Percentiles rank a stretch among this genome's conserved stretches.
phyloP scores from a whole-genome alignment of 2,797 vertebrate genomes.

The Neomorphus geoffroyi region DNA sequence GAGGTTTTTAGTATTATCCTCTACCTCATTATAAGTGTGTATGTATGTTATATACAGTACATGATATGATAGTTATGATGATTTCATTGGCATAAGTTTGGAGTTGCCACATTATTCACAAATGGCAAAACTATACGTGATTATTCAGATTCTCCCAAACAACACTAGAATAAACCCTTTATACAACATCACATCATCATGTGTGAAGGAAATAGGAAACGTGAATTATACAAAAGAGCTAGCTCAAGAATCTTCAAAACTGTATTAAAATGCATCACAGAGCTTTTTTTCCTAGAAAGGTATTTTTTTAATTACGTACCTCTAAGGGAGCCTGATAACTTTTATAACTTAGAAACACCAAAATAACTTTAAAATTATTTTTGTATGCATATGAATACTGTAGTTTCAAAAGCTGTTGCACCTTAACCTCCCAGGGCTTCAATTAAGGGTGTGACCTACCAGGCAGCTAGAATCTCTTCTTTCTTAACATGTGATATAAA shows the following conservation, averaged over 20 bases:
- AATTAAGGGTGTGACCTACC: neutral
- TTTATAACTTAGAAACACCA: neutral
- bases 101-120: neutral
- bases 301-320: neutral
- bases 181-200: neutral
- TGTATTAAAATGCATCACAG: neutral
- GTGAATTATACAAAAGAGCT: neutral
- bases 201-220: neutral
- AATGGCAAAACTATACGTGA: neutral
- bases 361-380: neutral
- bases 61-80: neutral
- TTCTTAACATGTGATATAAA: neutral
- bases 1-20: neutral
- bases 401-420: neutral
- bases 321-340: neutral
- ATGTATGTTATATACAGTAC: neutral
- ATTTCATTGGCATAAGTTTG: neutral
- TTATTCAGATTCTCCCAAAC: neutral
- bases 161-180: constrained; percentile 1
- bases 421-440: neutral
- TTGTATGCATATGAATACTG: neutral
- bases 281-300: neutral
- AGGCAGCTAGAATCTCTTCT: neutral
- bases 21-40: neutral
- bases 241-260: neutral